phyloP scores from a whole-genome alignment of 2,888 invertebrate species.

The Drosophila mettleri region DNA sequence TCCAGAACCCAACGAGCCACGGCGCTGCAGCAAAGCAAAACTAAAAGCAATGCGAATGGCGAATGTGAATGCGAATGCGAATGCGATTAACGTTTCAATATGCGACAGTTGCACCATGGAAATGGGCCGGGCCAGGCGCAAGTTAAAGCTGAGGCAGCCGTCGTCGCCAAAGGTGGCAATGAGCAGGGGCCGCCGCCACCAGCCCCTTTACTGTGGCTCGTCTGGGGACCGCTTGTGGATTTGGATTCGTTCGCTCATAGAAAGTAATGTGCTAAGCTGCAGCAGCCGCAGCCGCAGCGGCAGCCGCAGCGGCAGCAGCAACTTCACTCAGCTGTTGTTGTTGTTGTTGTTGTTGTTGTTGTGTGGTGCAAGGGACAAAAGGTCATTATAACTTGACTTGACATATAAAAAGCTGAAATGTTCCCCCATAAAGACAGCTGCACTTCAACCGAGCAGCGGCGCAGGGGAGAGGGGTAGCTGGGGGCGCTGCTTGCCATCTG shows the following conservation, averaged over 20 bases:
- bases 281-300: background rate
- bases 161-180: background rate
- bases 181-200: conserved; percentile 6
- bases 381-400: conserved; percentile 65
- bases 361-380: conserved; percentile 37
- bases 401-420: conserved; percentile 23
- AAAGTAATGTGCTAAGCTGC: conserved; percentile 61
- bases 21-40: conserved; percentile 15
- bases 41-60: conserved; percentile 20
- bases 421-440: conserved; percentile 32
- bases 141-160: conserved; percentile 8
- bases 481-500: conserved; percentile 12
- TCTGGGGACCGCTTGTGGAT: conserved; percentile 57
- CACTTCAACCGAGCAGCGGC: conserved; percentile 20
- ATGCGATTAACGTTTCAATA: conserved; percentile 78
- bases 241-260: conserved; percentile 48
- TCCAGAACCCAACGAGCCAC: conserved; percentile 31
- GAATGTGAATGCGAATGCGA: conserved; percentile 36
- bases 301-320: background rate
- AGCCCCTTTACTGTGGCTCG: conserved; percentile 1
- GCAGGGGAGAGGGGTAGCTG: background rate
- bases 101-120: conserved; percentile 75
- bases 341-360: conserved; percentile 9
- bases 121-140: conserved; percentile 26
- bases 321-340: background rate